These are phyloP conservation scores for Phainopepla nitens DNA, from an alignment of 2,113 vertebrate species.

Conservation along the genomic window DNA sequence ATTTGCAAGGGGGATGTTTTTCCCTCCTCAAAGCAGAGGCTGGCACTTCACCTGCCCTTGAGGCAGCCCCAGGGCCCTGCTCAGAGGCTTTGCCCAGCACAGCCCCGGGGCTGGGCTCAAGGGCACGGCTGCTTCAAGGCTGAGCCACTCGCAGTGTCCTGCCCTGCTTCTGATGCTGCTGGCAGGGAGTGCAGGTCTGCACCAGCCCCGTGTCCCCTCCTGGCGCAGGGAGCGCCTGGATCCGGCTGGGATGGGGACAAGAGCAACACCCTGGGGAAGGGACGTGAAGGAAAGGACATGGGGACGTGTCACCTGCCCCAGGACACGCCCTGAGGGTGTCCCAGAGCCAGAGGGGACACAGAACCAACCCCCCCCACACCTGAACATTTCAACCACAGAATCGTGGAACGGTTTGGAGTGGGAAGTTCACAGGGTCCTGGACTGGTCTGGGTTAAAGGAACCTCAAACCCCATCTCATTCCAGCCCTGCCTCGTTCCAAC, in stretches of 20 bases:
- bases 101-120: not conserved
- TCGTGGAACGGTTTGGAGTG: not conserved
- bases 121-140: not conserved
- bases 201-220: no score
- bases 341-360: not conserved
- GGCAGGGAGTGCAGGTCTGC: not conserved
- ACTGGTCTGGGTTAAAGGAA: no score
- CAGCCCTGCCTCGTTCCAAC: not conserved
- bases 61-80: not conserved
- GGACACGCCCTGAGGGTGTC: rapidly evolving
- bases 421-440: not conserved
- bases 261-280: not conserved
- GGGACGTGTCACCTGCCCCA: not conserved
- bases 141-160: not conserved
- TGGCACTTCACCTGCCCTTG: not conserved
- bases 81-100: not conserved
- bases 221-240: no score
- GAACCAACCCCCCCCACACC: not conserved
- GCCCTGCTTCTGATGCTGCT: not conserved
- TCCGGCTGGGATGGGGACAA: rapidly evolving
- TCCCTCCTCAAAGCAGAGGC: not conserved
- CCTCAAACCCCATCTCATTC: not conserved
- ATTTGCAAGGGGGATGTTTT: not conserved
- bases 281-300: rapidly evolving
- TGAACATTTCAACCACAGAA: rapidly evolving